Percentiles rank a stretch among this genome's conserved stretches.
These are phyloP conservation scores for Proteles cristata DNA, from an alignment of 2,113 vertebrate species.

Conservation along the genomic window DNA sequence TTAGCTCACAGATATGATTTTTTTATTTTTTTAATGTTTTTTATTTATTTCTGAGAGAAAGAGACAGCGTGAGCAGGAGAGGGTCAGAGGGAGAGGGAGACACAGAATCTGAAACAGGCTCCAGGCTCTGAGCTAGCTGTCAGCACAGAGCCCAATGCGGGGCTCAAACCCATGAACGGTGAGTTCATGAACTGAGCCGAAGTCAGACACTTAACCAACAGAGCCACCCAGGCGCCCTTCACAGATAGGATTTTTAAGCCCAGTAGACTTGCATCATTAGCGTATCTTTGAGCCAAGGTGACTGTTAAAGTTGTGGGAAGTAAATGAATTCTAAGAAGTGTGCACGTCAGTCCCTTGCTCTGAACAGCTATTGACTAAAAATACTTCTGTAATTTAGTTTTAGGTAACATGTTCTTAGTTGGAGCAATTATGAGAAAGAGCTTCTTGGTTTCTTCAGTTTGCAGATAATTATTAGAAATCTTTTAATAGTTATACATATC, in stretches of 20 bases:
- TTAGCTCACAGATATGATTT: neutral
- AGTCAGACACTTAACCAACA: too few relatives aligned
- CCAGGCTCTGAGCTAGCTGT: too few relatives aligned
- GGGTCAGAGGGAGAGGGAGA: too few relatives aligned
- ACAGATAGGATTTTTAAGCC: neutral
- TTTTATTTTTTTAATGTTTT: too few relatives aligned
- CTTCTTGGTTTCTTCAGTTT: neutral
- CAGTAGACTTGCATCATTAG: slow-evolving; percentile 67
- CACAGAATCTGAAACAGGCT: too few relatives aligned
- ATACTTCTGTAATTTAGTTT: slow-evolving; percentile 63
- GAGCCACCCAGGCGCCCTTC: neutral
- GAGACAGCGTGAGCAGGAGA: too few relatives aligned
- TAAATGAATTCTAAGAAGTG: slow-evolving; percentile 52
- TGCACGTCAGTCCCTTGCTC: slow-evolving; percentile 27
- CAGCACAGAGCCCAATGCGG: too few relatives aligned
- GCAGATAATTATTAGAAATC: slow-evolving; percentile 42
- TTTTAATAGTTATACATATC: slow-evolving; percentile 11
- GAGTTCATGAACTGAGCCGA: too few relatives aligned
- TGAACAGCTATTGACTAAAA: slow-evolving; percentile 69
- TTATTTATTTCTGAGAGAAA: too few relatives aligned
- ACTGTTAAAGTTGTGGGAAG: slow-evolving; percentile 64
- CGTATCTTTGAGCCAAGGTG: slow-evolving; percentile 54
- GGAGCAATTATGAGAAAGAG: neutral
- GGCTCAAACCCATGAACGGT: too few relatives aligned
- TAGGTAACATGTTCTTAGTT: slow-evolving; percentile 60